Evolutionary conservation across 2,113 vertebrate species (phyloP).

Genomic region (Oryzias celebensis): DNA sequence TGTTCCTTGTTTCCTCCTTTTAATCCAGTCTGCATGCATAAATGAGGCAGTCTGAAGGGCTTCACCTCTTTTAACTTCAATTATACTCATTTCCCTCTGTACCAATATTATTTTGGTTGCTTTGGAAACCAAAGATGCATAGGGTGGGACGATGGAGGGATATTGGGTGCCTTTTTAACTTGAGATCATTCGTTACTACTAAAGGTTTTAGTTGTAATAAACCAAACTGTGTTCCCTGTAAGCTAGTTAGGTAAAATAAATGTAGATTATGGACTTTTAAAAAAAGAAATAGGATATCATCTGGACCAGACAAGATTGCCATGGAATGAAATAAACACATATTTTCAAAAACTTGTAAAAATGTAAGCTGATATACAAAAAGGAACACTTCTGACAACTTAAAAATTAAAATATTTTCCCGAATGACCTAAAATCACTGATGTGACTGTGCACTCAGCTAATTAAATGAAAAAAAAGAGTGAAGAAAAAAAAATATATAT

Average conservation of each 20-base stretch:
- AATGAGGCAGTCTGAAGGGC: conserved; percentile 55
- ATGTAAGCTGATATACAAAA: no score
- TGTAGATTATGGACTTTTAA: background rate
- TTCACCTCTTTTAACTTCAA: conserved; percentile 71
- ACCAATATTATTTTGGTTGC: conserved; percentile 69
- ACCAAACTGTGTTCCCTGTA: conserved; percentile 34
- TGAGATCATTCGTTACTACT: conserved; percentile 34
- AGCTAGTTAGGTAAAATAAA: conserved; percentile 46
- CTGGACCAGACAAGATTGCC: no score
- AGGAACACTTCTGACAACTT: no score
- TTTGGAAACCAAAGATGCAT: conserved; percentile 60
- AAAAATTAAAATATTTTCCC: no score
- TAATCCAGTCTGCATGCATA: conserved; percentile 23
- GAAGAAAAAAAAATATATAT: no score
- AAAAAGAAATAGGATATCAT: no score
- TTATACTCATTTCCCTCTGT: conserved; percentile 71
- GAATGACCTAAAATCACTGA: no score
- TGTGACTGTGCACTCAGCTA: no score
- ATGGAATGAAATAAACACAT: no score
- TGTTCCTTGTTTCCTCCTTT: conserved; percentile 26
- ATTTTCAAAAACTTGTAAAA: no score
- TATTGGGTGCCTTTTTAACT: conserved; percentile 1
- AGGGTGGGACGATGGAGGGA: conserved; percentile 52
- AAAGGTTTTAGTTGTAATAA: conserved; percentile 44
- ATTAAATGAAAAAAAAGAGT: no score